A percentile compares a stretch with the other conserved stretches of the same genome.
These are phyloP conservation scores for Diloba caeruleocephala DNA, from an alignment of 2,888 invertebrate species.

Conservation along the genomic window DNA sequence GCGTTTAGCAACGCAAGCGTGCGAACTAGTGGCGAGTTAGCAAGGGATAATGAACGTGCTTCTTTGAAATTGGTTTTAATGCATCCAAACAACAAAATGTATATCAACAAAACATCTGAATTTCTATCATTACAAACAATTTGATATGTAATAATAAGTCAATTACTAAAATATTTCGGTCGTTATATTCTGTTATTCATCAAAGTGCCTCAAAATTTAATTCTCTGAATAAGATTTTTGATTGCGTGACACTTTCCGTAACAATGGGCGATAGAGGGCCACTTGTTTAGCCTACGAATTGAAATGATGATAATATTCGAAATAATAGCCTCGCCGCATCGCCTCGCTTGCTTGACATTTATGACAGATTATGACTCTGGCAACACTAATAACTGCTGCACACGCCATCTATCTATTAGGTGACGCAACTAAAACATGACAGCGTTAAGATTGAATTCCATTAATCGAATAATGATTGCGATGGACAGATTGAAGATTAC, in stretches of 20 bases:
- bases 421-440: slow-evolving; percentile 74
- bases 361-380: slow-evolving; percentile 84
- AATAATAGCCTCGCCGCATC: slow-evolving; percentile 77
- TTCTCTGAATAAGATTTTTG: slow-evolving; percentile 62
- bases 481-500: slow-evolving; percentile 67
- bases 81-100: background rate
- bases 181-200: slow-evolving; percentile 39
- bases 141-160: slow-evolving; percentile 54
- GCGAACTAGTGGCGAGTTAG: too few relatives aligned
- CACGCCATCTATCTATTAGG: slow-evolving; percentile 87
- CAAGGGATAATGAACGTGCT: too few relatives aligned
- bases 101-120: too few relatives aligned
- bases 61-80: background rate
- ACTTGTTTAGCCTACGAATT: slow-evolving; percentile 77
- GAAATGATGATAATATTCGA: slow-evolving; percentile 78
- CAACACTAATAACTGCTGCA: slow-evolving; percentile 78
- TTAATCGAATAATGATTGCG: slow-evolving; percentile 79
- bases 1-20: too few relatives aligned
- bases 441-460: slow-evolving; percentile 77
- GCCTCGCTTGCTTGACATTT: slow-evolving; percentile 80
- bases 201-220: slow-evolving; percentile 57
- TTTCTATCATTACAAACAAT: background rate
- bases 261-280: slow-evolving; percentile 75
- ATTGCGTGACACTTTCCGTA: slow-evolving; percentile 79
- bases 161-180: slow-evolving; percentile 64